A percentile compares a stretch with the other conserved stretches of the same genome.
Evolutionary conservation across 92 coral and sea anemone genomes (phyloP).

Genomic region (Diadumene lineata): DNA sequence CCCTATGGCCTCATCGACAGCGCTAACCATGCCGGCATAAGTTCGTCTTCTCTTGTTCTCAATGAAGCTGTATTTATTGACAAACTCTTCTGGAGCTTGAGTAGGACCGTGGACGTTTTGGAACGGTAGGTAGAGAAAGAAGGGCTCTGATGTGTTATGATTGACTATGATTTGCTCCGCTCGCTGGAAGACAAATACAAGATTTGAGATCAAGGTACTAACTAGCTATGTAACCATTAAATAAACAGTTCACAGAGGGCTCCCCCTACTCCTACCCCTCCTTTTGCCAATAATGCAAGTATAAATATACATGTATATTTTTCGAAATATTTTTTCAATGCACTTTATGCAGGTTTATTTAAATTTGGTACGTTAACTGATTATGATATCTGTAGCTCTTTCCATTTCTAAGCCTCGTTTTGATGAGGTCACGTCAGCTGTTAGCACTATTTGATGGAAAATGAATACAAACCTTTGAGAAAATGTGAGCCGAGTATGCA

Average conservation of each 20-base stretch:
- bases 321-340: background rate
- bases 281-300: background rate
- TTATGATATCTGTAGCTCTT: too few species aligned
- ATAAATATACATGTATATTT: background rate
- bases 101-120: constrained; percentile 53
- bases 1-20: constrained; percentile 58
- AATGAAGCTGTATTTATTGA: constrained; percentile 58
- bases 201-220: background rate
- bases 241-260: too few species aligned
- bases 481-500: constrained; percentile 46
- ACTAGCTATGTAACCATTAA: too few species aligned
- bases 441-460: too few species aligned
- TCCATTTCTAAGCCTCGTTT: too few species aligned
- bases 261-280: background rate
- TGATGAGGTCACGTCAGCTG: too few species aligned
- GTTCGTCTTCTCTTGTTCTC: constrained; percentile 33
- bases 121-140: constrained; percentile 62
- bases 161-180: constrained; percentile 42
- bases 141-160: constrained; percentile 47
- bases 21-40: constrained; percentile 60
- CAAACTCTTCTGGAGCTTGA: constrained; percentile 50
- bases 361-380: background rate
- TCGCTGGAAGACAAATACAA: constrained; percentile 27
- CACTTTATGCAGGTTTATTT: background rate
- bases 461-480: constrained; percentile 42